Conservation (phyloP, 92 coral and sea anemone species). For the Diadumene lineata region DNA sequence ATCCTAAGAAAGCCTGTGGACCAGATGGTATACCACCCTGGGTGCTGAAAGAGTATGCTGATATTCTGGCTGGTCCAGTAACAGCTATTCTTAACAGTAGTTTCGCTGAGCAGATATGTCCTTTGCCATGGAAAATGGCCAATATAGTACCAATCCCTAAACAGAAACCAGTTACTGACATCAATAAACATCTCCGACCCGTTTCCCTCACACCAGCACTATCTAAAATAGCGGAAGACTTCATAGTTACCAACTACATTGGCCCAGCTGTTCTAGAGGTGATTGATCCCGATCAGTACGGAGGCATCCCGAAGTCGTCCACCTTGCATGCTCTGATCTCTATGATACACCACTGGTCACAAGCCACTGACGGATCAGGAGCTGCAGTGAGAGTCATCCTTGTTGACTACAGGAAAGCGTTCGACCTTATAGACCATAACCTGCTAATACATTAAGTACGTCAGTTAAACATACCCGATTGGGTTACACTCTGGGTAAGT, state of each 20-base stretch:
- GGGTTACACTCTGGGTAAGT: slow-evolving; percentile 32
- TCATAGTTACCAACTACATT: not conserved
- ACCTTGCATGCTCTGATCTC: slow-evolving; percentile 31
- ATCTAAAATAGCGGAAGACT: slow-evolving; percentile 32
- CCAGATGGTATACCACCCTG: slow-evolving; percentile 17
- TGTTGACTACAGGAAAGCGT: slow-evolving; percentile 38
- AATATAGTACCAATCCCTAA: slow-evolving; percentile 28
- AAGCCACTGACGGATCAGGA: slow-evolving; percentile 35
- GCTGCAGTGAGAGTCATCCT: slow-evolving; percentile 36
- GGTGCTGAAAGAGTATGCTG: slow-evolving; percentile 30
- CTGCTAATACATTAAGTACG: slow-evolving; percentile 19
- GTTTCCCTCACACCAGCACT: slow-evolving; percentile 29
- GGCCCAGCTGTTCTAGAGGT: slow-evolving; percentile 20
- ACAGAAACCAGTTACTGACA: slow-evolving; percentile 6
- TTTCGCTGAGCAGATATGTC: not conserved
- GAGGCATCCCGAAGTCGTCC: slow-evolving; percentile 29
- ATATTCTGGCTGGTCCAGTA: slow-evolving; percentile 15
- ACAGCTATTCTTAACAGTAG: slow-evolving; percentile 24
- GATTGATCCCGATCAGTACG: slow-evolving; percentile 10
- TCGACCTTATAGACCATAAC: slow-evolving; percentile 40
- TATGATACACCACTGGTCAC: slow-evolving; percentile 37
- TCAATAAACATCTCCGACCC: slow-evolving; percentile 24
- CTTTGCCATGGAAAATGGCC: slow-evolving; percentile 28
- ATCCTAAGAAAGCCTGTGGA: slow-evolving; percentile 25
- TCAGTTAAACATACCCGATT: slow-evolving; percentile 18